Percentiles rank a stretch among this genome's conserved stretches.
These are phyloP conservation scores for Stigmatopora nigra DNA, from an alignment of 2,113 vertebrate genomes.

Conservation along the genomic window DNA sequence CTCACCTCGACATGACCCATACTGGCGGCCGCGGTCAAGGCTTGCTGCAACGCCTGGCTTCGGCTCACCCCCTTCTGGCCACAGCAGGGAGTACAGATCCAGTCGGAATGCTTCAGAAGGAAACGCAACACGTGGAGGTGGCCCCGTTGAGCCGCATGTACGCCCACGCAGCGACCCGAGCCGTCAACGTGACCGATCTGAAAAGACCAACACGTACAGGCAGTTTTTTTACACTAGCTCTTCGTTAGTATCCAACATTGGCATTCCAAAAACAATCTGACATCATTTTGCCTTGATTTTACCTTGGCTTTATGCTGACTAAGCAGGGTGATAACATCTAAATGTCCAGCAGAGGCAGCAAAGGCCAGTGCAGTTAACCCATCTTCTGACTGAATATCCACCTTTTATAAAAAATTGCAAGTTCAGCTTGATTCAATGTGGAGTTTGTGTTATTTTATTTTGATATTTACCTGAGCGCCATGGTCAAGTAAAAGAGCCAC, in stretches of 20 bases:
- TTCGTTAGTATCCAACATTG: no score
- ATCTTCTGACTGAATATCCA: conserved; percentile 81
- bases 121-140: conserved; percentile 80
- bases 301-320: conserved; percentile 89
- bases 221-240: neutral
- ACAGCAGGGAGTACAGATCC: conserved; percentile 78
- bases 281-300: conserved; percentile 2
- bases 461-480: conserved; percentile 70
- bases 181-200: conserved; percentile 91
- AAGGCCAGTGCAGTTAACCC: conserved; percentile 88
- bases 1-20: conserved; percentile 90
- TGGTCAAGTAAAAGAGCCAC: conserved; percentile 86
- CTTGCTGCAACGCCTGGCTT: conserved; percentile 89
- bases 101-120: conserved; percentile 36
- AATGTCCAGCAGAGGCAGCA: conserved; percentile 82
- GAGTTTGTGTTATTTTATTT: neutral
- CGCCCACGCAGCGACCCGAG: conserved; percentile 86
- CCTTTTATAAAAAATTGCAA: conserved; percentile 35
- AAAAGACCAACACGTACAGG: neutral
- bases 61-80: conserved; percentile 80
- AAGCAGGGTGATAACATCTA: conserved; percentile 79
- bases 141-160: conserved; percentile 84
- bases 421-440: neutral
- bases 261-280: no score
- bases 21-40: conserved; percentile 84